Evolutionary conservation across 2,113 vertebrate species (phyloP).

Genomic region (Scytalopus superciliaris): DNA sequence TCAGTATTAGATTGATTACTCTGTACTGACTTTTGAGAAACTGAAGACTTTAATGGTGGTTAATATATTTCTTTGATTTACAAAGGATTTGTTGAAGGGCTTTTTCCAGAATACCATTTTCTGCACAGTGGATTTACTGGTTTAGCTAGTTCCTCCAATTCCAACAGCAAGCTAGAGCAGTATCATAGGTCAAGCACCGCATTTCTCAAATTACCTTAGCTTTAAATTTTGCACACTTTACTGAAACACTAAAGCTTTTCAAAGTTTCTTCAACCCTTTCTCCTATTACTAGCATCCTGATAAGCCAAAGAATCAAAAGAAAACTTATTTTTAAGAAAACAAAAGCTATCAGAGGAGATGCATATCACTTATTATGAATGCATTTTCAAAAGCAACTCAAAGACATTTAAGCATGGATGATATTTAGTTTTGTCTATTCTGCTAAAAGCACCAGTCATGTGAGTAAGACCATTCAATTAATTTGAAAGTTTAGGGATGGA

Average conservation of each 20-base stretch:
- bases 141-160: conserved; percentile 31
- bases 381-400: neutral
- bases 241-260: neutral
- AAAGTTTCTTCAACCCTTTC: neutral
- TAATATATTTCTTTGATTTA: neutral
- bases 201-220: conserved; percentile 36
- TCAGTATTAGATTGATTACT: neutral
- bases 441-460: neutral
- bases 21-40: neutral
- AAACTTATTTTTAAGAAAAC: neutral
- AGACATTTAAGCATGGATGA: neutral
- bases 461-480: neutral
- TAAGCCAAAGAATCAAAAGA: neutral
- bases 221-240: neutral
- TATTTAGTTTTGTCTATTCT: neutral
- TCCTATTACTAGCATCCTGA: neutral
- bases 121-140: conserved; percentile 36
- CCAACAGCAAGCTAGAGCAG: neutral
- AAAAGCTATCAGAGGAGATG: neutral
- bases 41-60: neutral
- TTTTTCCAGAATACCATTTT: neutral
- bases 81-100: neutral
- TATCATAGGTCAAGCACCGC: conserved; percentile 22
- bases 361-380: neutral
- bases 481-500: neutral